Evolutionary conservation across 2,888 invertebrate genomes (phyloP), one percentile per base, ranked within the genome.

Genomic region (Odontocerum albicorne): DNA sequence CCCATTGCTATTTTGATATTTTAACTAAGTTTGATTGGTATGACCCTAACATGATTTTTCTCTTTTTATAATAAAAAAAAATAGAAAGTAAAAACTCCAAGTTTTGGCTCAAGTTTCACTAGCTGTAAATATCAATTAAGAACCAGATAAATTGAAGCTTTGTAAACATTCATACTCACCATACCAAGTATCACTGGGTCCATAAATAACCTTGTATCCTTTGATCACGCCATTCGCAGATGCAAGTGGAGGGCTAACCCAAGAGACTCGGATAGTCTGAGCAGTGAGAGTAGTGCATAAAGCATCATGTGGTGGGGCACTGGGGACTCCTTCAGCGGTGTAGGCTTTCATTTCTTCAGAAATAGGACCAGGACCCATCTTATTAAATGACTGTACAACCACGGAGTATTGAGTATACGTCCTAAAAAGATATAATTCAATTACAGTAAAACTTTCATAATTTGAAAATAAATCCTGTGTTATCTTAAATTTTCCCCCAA

Each of bases 351-450:
- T 84, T 72, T 95, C 94, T 46, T 88, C 88, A 38, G 93, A 92
- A 67, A 91, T 84, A 0, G 96, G 96, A 21, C 96, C 96, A 1
- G 92, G 88, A 10, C 96, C 96, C 66, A 94, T 88, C 72, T 92
- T 91, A 74, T 96, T 97, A 71, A 92, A 96, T 0, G 93, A 94
- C 75, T 95, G 95, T 6, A 96, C 92, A 15, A 96, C 94, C 16
- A 96, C 90, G n/a, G 93, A 88, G 74, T 96, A 96, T 71, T 94
- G 93, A 0, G 95, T 96, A 76, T 96, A 96, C 1, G 93, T 95
- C 68, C 87, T 87, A 68, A 62, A 67, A 63, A 43, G n/a, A 45
- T 8, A 10, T 27, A 43, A 43, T 7, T 27, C 22, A 44, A 17
- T 15, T 17, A n/a, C 3, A 12, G 7, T 35, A 45, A 16, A 38